Conservation (phyloP, 1,140 invertebrate genomes). For the Drosophila tristis region DNA sequence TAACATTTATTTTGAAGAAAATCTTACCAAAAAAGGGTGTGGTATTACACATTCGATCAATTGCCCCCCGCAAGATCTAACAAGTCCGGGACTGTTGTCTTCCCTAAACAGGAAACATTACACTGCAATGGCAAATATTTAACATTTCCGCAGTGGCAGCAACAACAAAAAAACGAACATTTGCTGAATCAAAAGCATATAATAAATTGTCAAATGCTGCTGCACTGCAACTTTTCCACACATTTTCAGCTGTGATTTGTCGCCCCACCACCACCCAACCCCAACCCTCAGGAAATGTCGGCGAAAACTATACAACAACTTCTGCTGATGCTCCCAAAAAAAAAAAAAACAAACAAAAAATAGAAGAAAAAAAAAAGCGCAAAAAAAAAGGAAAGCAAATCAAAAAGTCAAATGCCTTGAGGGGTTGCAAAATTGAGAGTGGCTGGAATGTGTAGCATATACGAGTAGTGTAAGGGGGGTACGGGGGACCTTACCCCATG, state of each 20-base stretch:
- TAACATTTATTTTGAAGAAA: too few relatives aligned
- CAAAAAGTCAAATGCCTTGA: slow-evolving; percentile 73
- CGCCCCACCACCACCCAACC: slow-evolving; percentile 15
- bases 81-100: slow-evolving; percentile 44
- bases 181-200: slow-evolving; percentile 63
- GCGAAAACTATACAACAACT: slow-evolving; percentile 56
- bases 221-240: slow-evolving; percentile 61
- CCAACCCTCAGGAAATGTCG: slow-evolving; percentile 39
- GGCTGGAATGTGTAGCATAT: too few relatives aligned
- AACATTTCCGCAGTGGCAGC: slow-evolving; percentile 71
- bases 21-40: background rate
- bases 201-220: slow-evolving; percentile 72
- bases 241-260: slow-evolving; percentile 69
- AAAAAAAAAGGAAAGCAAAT: slow-evolving; percentile 49
- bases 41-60: slow-evolving; percentile 17
- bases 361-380: slow-evolving; percentile 2
- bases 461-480: background rate
- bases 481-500: background rate
- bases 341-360: slow-evolving; percentile 27
- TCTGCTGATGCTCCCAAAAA: slow-evolving; percentile 72
- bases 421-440: slow-evolving; percentile 62
- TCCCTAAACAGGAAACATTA: slow-evolving; percentile 68
- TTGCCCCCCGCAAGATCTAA: too few relatives aligned
- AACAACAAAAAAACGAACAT: slow-evolving; percentile 30
- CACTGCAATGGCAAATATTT: slow-evolving; percentile 82